Percentiles rank a stretch among this genome's conserved stretches.
These are phyloP conservation scores for Nasonia giraulti DNA, from an alignment of 1,140 invertebrate species.

Conservation along the genomic window DNA sequence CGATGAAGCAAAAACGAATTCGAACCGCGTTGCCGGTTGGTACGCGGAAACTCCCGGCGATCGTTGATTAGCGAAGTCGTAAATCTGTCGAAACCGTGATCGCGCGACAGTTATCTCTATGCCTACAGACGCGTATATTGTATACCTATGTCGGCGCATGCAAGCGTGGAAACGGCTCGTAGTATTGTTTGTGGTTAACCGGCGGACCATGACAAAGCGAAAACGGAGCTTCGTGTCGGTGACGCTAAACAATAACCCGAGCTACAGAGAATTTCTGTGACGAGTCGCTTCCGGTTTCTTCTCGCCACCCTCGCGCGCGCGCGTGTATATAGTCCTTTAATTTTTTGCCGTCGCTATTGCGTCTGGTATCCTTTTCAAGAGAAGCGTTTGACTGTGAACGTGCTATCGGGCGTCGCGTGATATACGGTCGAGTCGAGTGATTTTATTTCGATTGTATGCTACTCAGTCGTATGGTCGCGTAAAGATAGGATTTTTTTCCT, in stretches of 20 bases:
- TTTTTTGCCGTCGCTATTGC: neutral
- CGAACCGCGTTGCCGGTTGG: neutral
- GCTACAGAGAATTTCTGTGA: neutral
- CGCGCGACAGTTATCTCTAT: neutral
- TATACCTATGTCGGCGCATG: neutral
- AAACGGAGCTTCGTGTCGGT: neutral
- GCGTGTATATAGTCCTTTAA: neutral
- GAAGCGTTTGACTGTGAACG: neutral
- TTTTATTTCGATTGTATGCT: neutral
- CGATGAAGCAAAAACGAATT: neutral
- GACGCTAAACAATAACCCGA: slow-evolving; percentile 15
- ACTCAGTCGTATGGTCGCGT: too few species aligned
- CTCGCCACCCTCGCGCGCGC: neutral
- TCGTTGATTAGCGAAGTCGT: neutral
- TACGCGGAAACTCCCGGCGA: neutral
- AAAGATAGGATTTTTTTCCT: neutral
- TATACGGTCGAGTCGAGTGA: neutral
- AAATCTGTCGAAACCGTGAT: slow-evolving; percentile 2
- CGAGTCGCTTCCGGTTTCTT: neutral
- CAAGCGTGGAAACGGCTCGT: neutral
- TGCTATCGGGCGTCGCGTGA: neutral
- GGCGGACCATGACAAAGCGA: neutral
- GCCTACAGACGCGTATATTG: neutral
- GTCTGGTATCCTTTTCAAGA: neutral
- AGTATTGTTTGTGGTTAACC: slow-evolving; percentile 15